Base-by-base conservation (phyloP, 2,888 invertebrate species). In the Temnothorax unifasciatus region DNA sequence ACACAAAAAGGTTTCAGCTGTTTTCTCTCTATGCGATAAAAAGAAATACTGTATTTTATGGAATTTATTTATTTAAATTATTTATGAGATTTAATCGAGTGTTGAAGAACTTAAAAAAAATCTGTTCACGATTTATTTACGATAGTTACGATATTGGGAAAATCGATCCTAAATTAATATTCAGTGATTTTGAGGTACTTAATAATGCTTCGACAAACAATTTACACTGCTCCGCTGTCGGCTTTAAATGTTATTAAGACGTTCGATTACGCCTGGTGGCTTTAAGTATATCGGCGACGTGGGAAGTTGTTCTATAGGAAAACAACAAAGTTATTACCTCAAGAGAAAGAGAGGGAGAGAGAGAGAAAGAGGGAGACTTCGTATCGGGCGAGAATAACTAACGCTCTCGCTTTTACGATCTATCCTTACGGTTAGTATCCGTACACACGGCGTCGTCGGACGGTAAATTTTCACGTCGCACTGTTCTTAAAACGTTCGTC, bases 321-420 rank as follows among this genome's bases (percentile, higher is more conserved):
- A 82, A 82, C 82, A 50, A 61, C 82, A 52, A 61, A 63, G 64
- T 82, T 82, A 63, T 81, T 82, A 63, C 50, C 61, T 38, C 18
- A 29, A 8, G 44, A 61, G 38, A 15, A 15, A 29, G n/a, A 29
- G 57, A 38, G 21, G 18, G 25, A 21, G 34, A 50, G 50, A 50
- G 50, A 75, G 75, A 18, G 13, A 61, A 8, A 63, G 63, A 74
- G 21, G 15, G 57, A 41, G 25, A 52, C 38, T 64, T 52, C 21
- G 63, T 52, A 64, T 64, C 66, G 38, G 66, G 52, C 64, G 41
- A 77, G 57, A 59, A 79, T 79, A 69, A 77, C 54, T 68, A 77
- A 69, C 69, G 57, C 71, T 79, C 34, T 79, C 18, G 57, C 21
- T 69, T 79, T 79, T 79, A 79, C 44, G 57, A 79, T 79, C 68